phyloP scores from a whole-genome alignment of 2,888 invertebrate species.

The Acanthosepion pharaonis region DNA sequence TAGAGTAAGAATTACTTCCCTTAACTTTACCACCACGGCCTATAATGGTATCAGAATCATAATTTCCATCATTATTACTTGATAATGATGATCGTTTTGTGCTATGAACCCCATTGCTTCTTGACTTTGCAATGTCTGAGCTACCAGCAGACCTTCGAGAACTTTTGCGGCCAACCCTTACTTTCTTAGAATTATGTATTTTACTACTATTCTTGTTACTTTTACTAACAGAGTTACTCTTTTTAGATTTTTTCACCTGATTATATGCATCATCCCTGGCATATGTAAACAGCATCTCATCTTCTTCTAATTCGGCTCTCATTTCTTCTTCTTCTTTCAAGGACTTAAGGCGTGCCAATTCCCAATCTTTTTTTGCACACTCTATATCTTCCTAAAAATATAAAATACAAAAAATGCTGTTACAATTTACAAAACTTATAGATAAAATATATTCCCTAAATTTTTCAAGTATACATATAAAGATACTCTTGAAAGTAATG shows the following conservation, averaged over 20 bases:
- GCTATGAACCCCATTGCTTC: neutral
- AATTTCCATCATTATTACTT: neutral
- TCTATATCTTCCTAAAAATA: slow-evolving; percentile 80
- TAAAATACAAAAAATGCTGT: neutral
- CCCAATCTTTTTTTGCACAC: slow-evolving; percentile 85
- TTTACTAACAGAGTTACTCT: neutral
- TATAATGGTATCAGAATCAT: neutral
- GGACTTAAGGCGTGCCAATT: slow-evolving; percentile 81
- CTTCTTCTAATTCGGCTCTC: slow-evolving; percentile 74
- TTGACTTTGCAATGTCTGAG: slow-evolving; percentile 35
- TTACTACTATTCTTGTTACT: neutral
- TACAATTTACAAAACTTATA: neutral
- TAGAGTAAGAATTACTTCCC: neutral
- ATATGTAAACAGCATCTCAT: slow-evolving; percentile 82
- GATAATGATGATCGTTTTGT: neutral
- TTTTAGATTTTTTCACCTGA: slow-evolving; percentile 80
- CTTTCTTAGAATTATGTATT: slow-evolving; percentile 11
- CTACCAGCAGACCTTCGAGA: neutral
- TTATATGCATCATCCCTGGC: slow-evolving; percentile 85
- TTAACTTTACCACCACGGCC: slow-evolving; percentile 34
- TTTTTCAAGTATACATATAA: too few relatives aligned
- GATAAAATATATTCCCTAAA: too few relatives aligned
- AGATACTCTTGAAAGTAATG: too few relatives aligned
- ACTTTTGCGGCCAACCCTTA: slow-evolving; percentile 46
- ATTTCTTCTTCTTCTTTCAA: slow-evolving; percentile 77